Evolutionary conservation across 2,797 vertebrate species (phyloP).

Genomic region (Xenopus petersii): DNA sequence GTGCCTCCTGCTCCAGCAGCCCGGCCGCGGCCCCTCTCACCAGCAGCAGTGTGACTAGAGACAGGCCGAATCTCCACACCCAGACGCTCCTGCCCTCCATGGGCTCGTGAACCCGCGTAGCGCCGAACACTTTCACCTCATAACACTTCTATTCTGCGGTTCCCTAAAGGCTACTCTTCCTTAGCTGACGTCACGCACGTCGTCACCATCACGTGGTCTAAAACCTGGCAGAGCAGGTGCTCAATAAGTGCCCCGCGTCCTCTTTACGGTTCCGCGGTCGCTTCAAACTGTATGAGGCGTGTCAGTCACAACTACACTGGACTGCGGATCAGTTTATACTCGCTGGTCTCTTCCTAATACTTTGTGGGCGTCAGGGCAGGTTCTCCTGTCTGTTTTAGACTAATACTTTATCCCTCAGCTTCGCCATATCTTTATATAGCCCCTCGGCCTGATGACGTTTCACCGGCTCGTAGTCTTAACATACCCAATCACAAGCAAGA

Average conservation of each 20-base stretch:
- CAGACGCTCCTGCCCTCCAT: slow-evolving; percentile 55
- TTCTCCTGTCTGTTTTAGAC: too few relatives aligned
- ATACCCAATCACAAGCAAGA: not conserved
- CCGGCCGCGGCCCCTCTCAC: slow-evolving; percentile 27
- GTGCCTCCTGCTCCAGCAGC: slow-evolving; percentile 40
- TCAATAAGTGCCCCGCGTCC: too few relatives aligned
- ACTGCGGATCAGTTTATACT: too few relatives aligned
- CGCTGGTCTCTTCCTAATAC: too few relatives aligned
- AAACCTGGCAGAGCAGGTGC: too few relatives aligned
- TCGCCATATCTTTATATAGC: slow-evolving; percentile 22
- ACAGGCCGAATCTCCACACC: slow-evolving; percentile 45
- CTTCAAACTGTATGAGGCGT: too few relatives aligned
- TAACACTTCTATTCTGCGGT: not conserved
- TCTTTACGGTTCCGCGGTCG: too few relatives aligned
- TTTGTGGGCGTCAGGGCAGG: too few relatives aligned
- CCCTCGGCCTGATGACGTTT: slow-evolving; percentile 45
- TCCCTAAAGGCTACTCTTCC: too few relatives aligned
- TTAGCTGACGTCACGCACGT: too few relatives aligned
- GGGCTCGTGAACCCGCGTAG: slow-evolving; percentile 43
- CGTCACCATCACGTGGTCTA: too few relatives aligned
- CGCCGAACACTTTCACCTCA: slow-evolving; percentile 22
- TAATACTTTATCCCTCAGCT: not conserved
- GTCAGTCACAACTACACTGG: too few relatives aligned
- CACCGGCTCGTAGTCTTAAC: slow-evolving; percentile 22
- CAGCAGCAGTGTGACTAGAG: slow-evolving; percentile 31